These are phyloP conservation scores for Periplaneta americana DNA, from an alignment of 1,140 invertebrate species.

Conservation along the genomic window DNA sequence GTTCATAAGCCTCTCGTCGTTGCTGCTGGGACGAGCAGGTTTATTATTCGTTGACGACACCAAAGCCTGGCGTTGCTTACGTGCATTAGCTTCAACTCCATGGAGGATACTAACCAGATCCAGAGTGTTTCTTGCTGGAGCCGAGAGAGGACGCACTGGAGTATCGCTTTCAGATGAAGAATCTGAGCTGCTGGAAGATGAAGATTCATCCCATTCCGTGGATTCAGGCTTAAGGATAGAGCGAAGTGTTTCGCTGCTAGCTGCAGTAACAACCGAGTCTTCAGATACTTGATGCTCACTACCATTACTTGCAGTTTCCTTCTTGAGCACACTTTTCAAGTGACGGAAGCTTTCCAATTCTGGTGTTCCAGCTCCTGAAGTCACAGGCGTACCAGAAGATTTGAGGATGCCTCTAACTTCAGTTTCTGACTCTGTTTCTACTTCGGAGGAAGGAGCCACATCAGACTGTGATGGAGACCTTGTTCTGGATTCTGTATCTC, in stretches of 20 bases:
- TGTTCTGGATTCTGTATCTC: not conserved
- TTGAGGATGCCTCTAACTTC: slow-evolving; percentile 48
- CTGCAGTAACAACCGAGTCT: not conserved
- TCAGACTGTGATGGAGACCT: slow-evolving; percentile 2
- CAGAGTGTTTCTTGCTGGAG: slow-evolving; percentile 5
- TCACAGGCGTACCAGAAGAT: not conserved
- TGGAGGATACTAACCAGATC: slow-evolving; percentile 22
- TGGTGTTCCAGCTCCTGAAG: not conserved
- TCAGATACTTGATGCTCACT: not conserved
- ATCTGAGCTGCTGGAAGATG: not conserved
- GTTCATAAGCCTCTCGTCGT: slow-evolving; percentile 17
- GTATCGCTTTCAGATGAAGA: not conserved
- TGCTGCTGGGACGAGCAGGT: not conserved
- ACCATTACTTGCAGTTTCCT: slow-evolving; percentile 21
- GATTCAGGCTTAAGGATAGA: slow-evolving; percentile 26
- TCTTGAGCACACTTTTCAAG: slow-evolving; percentile 29
- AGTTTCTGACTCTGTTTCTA: slow-evolving; percentile 16
- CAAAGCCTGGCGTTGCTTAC: not conserved
- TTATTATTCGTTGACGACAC: not conserved
- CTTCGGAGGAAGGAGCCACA: not conserved
- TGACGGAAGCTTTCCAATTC: slow-evolving; percentile 16
- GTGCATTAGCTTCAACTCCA: slow-evolving; percentile 18
- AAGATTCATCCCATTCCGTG: slow-evolving; percentile 10
- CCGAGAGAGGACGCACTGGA: not conserved
- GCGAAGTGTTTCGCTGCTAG: slow-evolving; percentile 9